Percentiles rank a stretch among this genome's conserved stretches.
Conservation (phyloP, 2,888 invertebrate genomes). For the Eupithecia subumbrata region DNA sequence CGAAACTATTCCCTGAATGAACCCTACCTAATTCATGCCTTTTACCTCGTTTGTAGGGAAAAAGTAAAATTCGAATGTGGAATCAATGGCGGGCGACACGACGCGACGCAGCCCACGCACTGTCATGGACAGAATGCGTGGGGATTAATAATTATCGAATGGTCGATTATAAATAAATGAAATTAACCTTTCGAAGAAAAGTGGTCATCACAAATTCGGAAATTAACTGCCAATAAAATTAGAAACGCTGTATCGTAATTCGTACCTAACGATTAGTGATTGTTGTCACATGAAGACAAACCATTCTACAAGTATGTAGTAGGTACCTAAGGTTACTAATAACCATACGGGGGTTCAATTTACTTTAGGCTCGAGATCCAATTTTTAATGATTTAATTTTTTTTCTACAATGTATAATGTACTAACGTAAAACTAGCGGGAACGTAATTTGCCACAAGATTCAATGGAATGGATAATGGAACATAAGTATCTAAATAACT, state of each 20-base stretch:
- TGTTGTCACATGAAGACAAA: neutral
- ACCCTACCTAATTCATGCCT: too few relatives aligned
- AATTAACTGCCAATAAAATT: neutral
- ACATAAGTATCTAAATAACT: too few relatives aligned
- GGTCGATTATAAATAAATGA: slow-evolving; percentile 4
- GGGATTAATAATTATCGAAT: neutral
- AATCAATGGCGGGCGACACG: neutral
- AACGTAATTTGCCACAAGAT: too few relatives aligned
- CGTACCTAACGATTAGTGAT: neutral
- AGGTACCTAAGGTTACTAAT: too few relatives aligned
- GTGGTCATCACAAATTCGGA: neutral
- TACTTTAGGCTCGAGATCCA: too few relatives aligned
- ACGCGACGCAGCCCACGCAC: neutral
- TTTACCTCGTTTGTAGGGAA: neutral
- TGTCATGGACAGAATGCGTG: neutral
- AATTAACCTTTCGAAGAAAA: slow-evolving; percentile 4
- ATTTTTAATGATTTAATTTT: too few relatives aligned
- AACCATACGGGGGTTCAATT: too few relatives aligned
- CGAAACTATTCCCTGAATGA: too few relatives aligned
- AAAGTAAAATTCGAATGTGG: neutral
- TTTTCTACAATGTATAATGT: too few relatives aligned
- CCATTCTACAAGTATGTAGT: neutral
- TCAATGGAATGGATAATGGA: too few relatives aligned
- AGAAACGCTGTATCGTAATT: slow-evolving; percentile 1
- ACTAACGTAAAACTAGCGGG: too few relatives aligned